Evolutionary conservation across 2,113 vertebrate genomes (phyloP).

Genomic region (Ictalurus punctatus): DNA sequence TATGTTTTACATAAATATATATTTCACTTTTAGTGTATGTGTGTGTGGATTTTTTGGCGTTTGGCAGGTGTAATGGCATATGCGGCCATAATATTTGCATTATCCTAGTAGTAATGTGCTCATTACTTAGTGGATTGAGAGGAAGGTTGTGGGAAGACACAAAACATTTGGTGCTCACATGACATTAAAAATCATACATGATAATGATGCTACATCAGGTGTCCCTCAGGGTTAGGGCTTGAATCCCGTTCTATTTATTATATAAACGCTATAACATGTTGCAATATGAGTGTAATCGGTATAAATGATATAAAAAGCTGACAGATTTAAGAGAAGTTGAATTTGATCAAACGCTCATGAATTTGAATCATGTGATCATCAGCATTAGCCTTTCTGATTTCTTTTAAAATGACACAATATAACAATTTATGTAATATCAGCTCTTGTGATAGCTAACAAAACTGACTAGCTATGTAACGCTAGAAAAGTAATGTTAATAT

Average conservation of each 20-base stretch:
- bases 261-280: background rate
- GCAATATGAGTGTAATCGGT: background rate
- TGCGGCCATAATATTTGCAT: background rate
- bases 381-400: background rate
- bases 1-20: background rate
- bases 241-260: background rate
- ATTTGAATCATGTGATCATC: background rate
- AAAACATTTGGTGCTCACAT: background rate
- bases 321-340: background rate
- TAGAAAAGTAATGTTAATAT: background rate
- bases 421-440: background rate
- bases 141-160: no score
- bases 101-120: background rate
- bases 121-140: background rate
- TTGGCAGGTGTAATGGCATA: background rate
- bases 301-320: background rate
- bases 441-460: background rate
- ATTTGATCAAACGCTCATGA: background rate
- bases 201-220: background rate
- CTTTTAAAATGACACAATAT: background rate
- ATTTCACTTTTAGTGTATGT: background rate
- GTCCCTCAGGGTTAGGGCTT: background rate
- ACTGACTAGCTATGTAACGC: background rate
- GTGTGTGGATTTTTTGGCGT: no score
- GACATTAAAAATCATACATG: background rate